phyloP scores from a whole-genome alignment of 2,888 invertebrate genomes.

The Holacanthella duospinosa region DNA sequence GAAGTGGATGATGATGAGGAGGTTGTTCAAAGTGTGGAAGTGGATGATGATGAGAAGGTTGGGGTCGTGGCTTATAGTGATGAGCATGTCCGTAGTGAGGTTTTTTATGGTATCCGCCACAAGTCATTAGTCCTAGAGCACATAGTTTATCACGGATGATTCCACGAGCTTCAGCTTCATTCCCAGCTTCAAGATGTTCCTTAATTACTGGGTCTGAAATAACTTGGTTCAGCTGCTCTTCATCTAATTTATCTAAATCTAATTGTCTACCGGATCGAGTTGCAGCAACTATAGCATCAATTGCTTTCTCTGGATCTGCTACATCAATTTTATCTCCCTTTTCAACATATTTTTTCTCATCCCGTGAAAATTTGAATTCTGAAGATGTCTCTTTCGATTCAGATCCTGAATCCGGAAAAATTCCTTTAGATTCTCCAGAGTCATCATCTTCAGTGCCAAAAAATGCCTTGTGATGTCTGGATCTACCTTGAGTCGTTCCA shows the following conservation, averaged over 20 bases:
- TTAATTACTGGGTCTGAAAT: slow-evolving; percentile 14
- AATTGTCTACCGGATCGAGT: slow-evolving; percentile 18
- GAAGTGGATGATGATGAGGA: not conserved
- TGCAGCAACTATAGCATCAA: slow-evolving; percentile 19
- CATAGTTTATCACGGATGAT: slow-evolving; percentile 73
- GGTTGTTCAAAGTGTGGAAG: not conserved
- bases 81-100: not conserved
- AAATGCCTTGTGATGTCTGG: slow-evolving; percentile 4
- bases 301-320: slow-evolving; percentile 2
- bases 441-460: not conserved
- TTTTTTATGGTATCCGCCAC: slow-evolving; percentile 13
- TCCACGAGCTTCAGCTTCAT: slow-evolving; percentile 64
- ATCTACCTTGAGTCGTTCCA: not conserved
- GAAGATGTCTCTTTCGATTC: not conserved
- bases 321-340: not conserved
- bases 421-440: not conserved
- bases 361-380: not conserved
- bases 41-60: not conserved
- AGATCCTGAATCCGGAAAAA: not conserved
- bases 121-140: slow-evolving; percentile 53
- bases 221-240: slow-evolving; percentile 17
- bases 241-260: slow-evolving; percentile 3
- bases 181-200: slow-evolving; percentile 16
- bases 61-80: slow-evolving; percentile 5
- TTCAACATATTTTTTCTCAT: not conserved